These are phyloP conservation scores for Remorina albescens DNA, from an alignment of 2,797 vertebrate genomes.

Conservation along the genomic window DNA sequence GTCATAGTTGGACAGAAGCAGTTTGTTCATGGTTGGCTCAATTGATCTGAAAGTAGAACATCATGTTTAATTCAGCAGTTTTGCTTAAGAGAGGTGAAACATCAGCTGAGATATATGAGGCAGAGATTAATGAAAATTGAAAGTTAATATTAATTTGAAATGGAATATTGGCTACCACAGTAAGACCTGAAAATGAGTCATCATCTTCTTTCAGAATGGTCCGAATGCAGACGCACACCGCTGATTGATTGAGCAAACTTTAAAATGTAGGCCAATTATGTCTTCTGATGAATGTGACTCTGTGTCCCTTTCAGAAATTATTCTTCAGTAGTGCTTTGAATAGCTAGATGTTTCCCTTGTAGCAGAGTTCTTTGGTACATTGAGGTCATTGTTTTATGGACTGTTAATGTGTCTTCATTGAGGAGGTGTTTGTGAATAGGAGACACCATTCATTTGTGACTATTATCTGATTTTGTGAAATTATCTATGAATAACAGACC, in stretches of 20 bases:
- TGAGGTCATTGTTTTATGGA: neutral
- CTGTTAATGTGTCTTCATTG: neutral
- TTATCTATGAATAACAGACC: neutral
- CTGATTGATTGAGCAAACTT: constrained; percentile 71
- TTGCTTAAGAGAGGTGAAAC: constrained; percentile 27
- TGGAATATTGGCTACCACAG: constrained; percentile 54
- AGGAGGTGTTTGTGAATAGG: neutral
- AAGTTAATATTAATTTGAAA: constrained; percentile 38
- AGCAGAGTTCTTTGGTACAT: neutral
- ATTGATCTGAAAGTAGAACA: constrained; percentile 27
- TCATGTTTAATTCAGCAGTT: constrained; percentile 2
- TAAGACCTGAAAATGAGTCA: constrained; percentile 66
- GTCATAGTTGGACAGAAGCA: constrained; percentile 8
- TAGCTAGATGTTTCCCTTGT: neutral
- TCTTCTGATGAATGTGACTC: constrained; percentile 15
- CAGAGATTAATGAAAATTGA: constrained; percentile 49
- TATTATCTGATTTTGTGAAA: neutral
- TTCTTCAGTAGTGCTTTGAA: neutral
- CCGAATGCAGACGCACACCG: constrained; percentile 43
- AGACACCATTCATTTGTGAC: neutral
- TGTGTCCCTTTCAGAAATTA: neutral
- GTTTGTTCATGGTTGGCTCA: constrained; percentile 28
- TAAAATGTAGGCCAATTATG: constrained; percentile 41
- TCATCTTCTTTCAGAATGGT: constrained; percentile 56
- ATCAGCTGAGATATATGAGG: constrained; percentile 46